Base-by-base conservation (phyloP, 2,797 vertebrate genomes). In the Orestias chungarensis region DNA sequence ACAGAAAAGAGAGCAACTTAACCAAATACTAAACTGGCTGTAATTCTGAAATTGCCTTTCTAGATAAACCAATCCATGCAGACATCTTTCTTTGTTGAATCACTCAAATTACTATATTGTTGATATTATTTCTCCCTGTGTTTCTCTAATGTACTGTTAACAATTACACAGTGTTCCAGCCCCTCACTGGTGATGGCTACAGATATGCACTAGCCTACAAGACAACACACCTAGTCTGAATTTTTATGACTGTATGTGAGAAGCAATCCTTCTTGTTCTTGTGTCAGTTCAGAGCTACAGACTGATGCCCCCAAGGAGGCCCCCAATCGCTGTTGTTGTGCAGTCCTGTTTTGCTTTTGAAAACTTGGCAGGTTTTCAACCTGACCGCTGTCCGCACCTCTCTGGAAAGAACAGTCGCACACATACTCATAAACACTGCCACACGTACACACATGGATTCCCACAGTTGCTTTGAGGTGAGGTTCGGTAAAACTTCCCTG, bases 401-500 rank as follows among this genome's bases (percentile, higher is more conserved):
- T 82, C 31, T 72, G 65, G 79, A 81, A 69, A 82, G 82, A 72
- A 75, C 66, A 74, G 54, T 42, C 59, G 71, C 71, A 79, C 66
- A 68, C 33, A 40, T n/a, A 46, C 70, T 70, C 72, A 70, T 66
- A 61, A 66, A 70, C 57, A 50, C 70, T 15, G 61, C 29, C 68
- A 72, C 52, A 66, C 15, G 11, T 66, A 47, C 66, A 68, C 49
- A 33, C 74, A 46, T 64, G 25, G 49, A 72, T 50, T 35, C 70
- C 46, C 75, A 76, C 59, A 50, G 40, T 64, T 54, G 67, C 73
- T 79, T 82, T 74, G 70, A 87, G 80, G 75, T 74, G 76, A 84
- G 82, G 74, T 89, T 80, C 79, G 82, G 88, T 89, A 14, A 89
- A 92, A 90, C 78, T 80, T 87, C 35, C 79, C 77, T 79, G 83